Base-by-base conservation (phyloP, 2,113 vertebrate genomes). In the Hylia prasina region DNA sequence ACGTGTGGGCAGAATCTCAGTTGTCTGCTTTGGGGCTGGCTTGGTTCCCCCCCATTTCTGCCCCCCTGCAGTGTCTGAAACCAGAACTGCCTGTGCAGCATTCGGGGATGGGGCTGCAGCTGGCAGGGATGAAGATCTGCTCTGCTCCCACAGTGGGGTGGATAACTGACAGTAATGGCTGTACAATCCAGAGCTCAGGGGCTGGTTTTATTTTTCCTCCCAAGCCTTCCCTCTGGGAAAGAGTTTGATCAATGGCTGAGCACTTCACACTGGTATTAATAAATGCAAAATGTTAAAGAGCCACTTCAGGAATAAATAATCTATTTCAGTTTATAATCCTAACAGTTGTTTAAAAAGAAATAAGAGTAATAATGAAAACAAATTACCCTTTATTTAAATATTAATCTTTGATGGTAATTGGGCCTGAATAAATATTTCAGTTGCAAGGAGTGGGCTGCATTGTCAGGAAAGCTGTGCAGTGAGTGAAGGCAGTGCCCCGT, bases 91-190 rank as follows among this genome's bases (percentile, higher is more conserved):
- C 51, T 56, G 17, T 91, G 66, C 78, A 79, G 45, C 19, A 28
- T 11, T 30, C 39, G 10, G 63, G 82, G 84, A 1, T 61, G 72
- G 73, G 45, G 37, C 58, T 86, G 84, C 76, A 76, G 76, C 66
- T 71, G 69, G 35, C 45, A 10, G 5, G 58, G 13, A 8, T 54
- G 73, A 31, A 75, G 64, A 27, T 76, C 65, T 86, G 37, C 89
- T 63, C 57, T 77, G 82, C 66, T 82, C 64, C 85, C 92, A 39
- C 93, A 42, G 54, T 70, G 54, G 88, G 85, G 25, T 58, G 68
- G 50, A 19, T 89, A 90, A 95, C 61, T 93, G 96, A 95, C 89
- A 90, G 94, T 87, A 94, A 95, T 84, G 91, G 75, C 82, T 96
- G 73, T 54, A 89, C 83, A 93, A 95, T 82, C 35, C 63, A 72